Base-by-base conservation (phyloP, 2,797 vertebrate species). In the Monodelphis domestica region DNA sequence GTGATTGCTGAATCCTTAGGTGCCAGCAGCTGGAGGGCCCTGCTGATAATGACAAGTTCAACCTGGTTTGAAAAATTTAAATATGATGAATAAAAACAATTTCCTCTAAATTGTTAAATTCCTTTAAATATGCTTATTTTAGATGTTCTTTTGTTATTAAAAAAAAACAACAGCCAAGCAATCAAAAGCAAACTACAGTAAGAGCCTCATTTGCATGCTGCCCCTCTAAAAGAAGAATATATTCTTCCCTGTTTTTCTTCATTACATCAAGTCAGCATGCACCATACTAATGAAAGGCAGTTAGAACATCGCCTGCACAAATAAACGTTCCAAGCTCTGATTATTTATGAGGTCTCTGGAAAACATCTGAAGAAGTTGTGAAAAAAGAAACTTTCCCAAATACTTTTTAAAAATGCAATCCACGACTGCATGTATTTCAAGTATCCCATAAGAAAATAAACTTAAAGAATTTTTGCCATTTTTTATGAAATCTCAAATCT, bases 11-110 rank as follows among this genome's bases (percentile, higher is more conserved):
- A 95, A 87, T 57, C 51, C 24, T 38, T 95, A 90, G 91, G 93
- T 93, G 93, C 28, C 4, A 95, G 95, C 95, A 97, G 95, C 97
- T 97, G 96, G 94, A 97, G 91, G 94, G 89, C 91, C 96, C 92
- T 97, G 95, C 91, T 94, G 14, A 87, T 95, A 97, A 94, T 59
- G 33, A 94, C 53, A 93, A 93, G 91, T 95, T 91, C 95, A 93
- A 53, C 0, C 90, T 96, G 95, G 95, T 96, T 93, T 59, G 93
- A 92, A 53, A 38, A 88, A 56, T 30, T 59, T 7, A 87, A 78
- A 84, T 54, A 56, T 94, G 91, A 59, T 53, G 89, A 97, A 95
- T 63, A 93, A 95, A 96, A 96, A 7, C 92, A 97, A 93, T 59
- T 95, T 94, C 87, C 38, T 92, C 95, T 90, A 90, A 4, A 0